These are phyloP conservation scores for Sylvia atricapilla DNA, from an alignment of 2,113 vertebrate species.

Conservation along the genomic window DNA sequence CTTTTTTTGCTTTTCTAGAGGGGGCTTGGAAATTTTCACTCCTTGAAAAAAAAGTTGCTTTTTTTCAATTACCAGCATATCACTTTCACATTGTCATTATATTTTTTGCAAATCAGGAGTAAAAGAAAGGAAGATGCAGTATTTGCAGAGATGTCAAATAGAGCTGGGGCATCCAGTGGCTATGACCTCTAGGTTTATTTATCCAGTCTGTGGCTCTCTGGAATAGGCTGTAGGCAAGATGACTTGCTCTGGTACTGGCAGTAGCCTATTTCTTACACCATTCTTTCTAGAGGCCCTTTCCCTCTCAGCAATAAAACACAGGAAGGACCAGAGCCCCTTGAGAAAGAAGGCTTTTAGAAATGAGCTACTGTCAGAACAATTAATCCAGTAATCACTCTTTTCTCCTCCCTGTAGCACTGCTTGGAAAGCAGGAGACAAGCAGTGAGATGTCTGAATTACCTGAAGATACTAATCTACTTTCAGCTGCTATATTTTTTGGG, in stretches of 20 bases:
- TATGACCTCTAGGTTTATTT: background rate
- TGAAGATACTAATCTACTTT: background rate
- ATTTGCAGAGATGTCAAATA: background rate
- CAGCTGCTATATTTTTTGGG: background rate
- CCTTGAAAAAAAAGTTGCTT: background rate
- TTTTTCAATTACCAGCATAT: background rate
- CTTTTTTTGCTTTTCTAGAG: background rate
- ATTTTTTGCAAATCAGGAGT: background rate
- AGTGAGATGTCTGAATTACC: background rate
- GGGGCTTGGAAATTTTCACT: background rate
- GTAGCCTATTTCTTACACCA: background rate
- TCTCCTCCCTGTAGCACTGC: background rate
- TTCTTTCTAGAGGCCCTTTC: background rate
- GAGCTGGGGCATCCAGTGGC: background rate
- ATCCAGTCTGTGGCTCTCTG: background rate
- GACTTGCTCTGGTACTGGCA: background rate
- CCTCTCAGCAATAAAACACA: background rate
- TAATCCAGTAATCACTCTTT: background rate
- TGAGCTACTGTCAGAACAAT: conserved; percentile 23
- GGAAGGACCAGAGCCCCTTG: background rate
- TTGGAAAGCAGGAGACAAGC: background rate
- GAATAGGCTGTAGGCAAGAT: background rate
- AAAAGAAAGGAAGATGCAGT: background rate
- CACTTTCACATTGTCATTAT: background rate
- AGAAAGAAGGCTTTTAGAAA: conserved; percentile 23